Base-by-base conservation (phyloP, 2,113 vertebrate genomes). In the Xenus cinereus region DNA sequence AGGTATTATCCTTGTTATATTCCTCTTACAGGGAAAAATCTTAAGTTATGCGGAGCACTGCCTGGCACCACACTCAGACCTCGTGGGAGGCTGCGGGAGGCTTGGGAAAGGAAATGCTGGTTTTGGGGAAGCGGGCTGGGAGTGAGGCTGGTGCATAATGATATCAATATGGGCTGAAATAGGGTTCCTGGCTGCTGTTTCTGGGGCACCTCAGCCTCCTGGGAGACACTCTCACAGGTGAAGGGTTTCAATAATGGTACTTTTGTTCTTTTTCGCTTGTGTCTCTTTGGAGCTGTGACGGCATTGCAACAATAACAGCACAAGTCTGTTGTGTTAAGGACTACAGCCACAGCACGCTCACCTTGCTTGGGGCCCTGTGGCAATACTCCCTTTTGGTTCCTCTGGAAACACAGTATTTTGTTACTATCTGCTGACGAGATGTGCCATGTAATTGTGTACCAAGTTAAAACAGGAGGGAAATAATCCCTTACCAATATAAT, bases 371-470 rank as follows among this genome's bases (percentile, higher is more conserved):
- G 73, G 72, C 41, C 72, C 46, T 0, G 0, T 33, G 90, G 81
- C 63, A 82, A 5, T 4, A 45, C 62, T 95, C 27, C 59, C 56
- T 73, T 51, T 32, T 41, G 19, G 89, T 96, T 97, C 89, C 96
- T 89, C 39, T 89, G 92, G 93, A 91, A 96, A 97, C 86, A 32
- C 41, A 14, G 69, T 10, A 4, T 89, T 94, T 83, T 79, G 27
- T 85, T 87, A 81, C 71, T 51, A 1, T 2, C 18, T 30, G 48
- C 79, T 94, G 84, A 79, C 53, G 76, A 84, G 82, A 80, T 39
- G 54, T 59, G 82, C 82, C 82, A 41, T 0, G 3, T 66, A 51
- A 79, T 39, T 54, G 80, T 67, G 67, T 53, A 64, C n/a, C 27
- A 9, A 32, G 54, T 66, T 84, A 84, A 80, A 93, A 78, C 43